Evolutionary conservation across 2,113 vertebrate genomes (phyloP).

Genomic region (Oncorhynchus masou): DNA sequence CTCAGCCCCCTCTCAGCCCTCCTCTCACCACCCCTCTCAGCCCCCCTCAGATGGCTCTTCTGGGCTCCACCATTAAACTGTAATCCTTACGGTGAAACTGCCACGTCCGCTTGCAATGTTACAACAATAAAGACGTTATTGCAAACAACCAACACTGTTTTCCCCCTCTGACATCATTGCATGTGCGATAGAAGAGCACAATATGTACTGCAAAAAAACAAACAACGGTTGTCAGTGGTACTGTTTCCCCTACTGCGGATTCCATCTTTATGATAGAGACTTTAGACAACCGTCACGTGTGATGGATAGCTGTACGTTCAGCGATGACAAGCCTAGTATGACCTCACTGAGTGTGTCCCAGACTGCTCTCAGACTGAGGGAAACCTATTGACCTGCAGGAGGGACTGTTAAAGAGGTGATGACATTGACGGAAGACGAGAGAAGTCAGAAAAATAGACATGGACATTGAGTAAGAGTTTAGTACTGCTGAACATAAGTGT

Average conservation of each 20-base stretch:
- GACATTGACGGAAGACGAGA: background rate
- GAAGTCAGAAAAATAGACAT: background rate
- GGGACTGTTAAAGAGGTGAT: background rate
- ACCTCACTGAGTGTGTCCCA: background rate
- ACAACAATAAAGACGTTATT: too few relatives aligned
- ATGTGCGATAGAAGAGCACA: too few relatives aligned
- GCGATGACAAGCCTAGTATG: too few relatives aligned
- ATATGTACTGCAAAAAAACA: too few relatives aligned
- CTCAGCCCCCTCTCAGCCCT: background rate
- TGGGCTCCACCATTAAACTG: background rate
- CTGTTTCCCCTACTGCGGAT: too few relatives aligned
- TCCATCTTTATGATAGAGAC: background rate
- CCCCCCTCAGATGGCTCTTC: background rate
- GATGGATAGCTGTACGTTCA: too few relatives aligned
- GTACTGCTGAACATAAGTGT: background rate
- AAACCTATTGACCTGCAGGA: background rate
- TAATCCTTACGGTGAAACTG: too few relatives aligned
- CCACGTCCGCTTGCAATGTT: too few relatives aligned
- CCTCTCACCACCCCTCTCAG: background rate
- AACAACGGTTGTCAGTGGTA: too few relatives aligned
- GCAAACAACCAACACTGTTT: too few relatives aligned
- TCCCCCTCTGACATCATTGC: too few relatives aligned
- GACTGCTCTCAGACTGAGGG: background rate
- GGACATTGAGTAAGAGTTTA: background rate
- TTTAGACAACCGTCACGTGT: background rate